phyloP scores from a whole-genome alignment of 2,113 vertebrate genomes.

The Tachysurus vachellii region DNA sequence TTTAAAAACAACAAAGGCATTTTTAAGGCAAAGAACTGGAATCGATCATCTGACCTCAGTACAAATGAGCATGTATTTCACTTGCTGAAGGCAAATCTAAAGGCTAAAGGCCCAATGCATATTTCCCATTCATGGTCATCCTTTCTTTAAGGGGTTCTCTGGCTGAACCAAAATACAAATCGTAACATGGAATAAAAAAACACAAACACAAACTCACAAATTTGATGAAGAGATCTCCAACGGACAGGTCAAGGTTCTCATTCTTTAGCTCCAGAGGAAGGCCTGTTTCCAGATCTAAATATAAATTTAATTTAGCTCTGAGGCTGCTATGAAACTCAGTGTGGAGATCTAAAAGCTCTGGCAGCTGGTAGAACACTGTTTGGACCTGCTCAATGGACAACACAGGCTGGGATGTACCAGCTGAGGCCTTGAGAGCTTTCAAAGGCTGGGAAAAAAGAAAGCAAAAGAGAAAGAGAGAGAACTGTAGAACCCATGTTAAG shows the following conservation, averaged over 20 bases:
- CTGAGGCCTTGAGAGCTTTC: conserved; percentile 74
- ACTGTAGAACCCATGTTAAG: not conserved
- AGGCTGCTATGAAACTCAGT: conserved; percentile 64
- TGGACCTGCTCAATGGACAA: conserved; percentile 69
- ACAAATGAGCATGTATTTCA: not conserved
- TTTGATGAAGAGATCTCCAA: conserved; percentile 73
- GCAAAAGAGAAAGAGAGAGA: not conserved
- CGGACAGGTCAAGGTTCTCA: conserved; percentile 49
- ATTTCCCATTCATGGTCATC: not conserved
- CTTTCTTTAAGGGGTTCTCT: not conserved
- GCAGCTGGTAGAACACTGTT: conserved; percentile 75
- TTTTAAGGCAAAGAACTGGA: not conserved
- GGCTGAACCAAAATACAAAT: not conserved
- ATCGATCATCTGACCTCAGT: not conserved
- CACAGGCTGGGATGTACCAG: conserved; percentile 76
- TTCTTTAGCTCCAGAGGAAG: conserved; percentile 2
- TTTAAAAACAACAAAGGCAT: not conserved
- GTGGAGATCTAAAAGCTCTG: conserved; percentile 73
- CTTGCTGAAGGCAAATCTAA: not conserved
- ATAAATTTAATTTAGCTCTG: conserved; percentile 55
- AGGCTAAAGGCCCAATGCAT: not conserved
- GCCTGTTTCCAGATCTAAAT: not conserved
- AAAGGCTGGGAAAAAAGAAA: conserved; percentile 64
- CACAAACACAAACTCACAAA: conserved; percentile 61
- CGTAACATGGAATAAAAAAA: not conserved